A percentile compares a stretch with the other conserved stretches of the same genome.
phyloP scores from a whole-genome alignment of 2,888 invertebrate species.

The Stegophylla sp. region DNA sequence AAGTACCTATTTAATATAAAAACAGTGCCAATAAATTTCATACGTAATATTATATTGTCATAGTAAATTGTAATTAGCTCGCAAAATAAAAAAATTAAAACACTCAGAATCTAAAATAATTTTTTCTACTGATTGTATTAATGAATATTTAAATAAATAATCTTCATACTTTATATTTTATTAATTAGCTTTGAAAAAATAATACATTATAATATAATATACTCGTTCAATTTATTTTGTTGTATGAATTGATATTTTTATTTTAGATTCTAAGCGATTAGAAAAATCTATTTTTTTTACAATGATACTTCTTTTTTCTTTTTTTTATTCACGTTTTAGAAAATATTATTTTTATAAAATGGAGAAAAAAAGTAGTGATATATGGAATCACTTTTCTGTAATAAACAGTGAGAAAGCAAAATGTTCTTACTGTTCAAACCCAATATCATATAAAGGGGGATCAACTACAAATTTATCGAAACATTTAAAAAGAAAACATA shows the following conservation, averaged over 20 bases:
- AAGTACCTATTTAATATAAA: not conserved
- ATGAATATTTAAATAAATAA: slow-evolving; percentile 13
- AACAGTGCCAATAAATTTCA: no score
- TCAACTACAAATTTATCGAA: slow-evolving; percentile 35
- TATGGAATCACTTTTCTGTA: slow-evolving; percentile 26
- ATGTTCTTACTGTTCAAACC: slow-evolving; percentile 27
- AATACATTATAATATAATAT: no score
- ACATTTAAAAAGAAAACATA: slow-evolving; percentile 30
- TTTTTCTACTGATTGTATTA: not conserved
- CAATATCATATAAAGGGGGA: slow-evolving; percentile 28
- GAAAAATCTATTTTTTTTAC: slow-evolving; percentile 12
- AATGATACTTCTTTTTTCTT: not conserved
- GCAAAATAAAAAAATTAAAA: slow-evolving; percentile 1
- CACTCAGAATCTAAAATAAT: no score
- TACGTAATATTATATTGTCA: no score
- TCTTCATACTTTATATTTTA: slow-evolving; percentile 5
- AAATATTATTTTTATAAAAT: slow-evolving; percentile 16
- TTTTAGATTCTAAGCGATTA: no score
- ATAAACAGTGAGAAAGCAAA: slow-evolving; percentile 32
- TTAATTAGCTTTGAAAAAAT: slow-evolving; percentile 4
- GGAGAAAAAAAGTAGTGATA: slow-evolving; percentile 25
- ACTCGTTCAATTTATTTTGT: no score
- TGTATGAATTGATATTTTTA: no score
- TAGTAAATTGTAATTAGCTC: not conserved
- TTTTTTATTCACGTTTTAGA: not conserved